phyloP scores from a whole-genome alignment of 2,113 vertebrate genomes.

The Pyrgilauda ruficollis region DNA sequence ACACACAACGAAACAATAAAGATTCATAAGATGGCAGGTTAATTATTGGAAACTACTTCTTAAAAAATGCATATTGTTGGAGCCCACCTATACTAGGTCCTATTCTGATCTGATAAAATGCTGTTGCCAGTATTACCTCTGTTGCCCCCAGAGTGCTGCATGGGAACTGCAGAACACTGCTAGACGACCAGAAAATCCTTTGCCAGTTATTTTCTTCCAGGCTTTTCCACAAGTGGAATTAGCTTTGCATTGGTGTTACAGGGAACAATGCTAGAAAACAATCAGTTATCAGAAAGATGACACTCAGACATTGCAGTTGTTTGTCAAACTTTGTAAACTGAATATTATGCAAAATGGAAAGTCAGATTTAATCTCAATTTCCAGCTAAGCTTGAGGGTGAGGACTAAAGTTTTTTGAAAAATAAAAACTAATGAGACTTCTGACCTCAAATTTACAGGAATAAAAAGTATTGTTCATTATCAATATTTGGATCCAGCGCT shows the following conservation, averaged over 20 bases:
- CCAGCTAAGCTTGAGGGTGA: accelerated
- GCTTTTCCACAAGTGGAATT: not conserved
- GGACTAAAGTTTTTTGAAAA: too few species aligned
- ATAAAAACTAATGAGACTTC: not conserved
- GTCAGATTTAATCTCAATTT: not conserved
- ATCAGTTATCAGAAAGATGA: not conserved
- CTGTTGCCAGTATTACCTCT: not conserved
- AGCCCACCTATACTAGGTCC: not conserved
- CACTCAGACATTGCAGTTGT: not conserved
- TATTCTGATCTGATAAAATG: not conserved
- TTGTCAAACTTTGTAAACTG: not conserved
- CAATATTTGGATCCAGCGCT: not conserved
- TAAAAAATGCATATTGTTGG: not conserved
- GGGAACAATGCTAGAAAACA: not conserved
- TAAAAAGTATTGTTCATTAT: not conserved
- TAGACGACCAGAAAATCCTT: not conserved
- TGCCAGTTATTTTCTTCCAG: not conserved
- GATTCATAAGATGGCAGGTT: not conserved
- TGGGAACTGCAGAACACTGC: not conserved
- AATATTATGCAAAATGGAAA: not conserved
- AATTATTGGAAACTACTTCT: not conserved
- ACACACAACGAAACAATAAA: not conserved
- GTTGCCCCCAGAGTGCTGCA: not conserved
- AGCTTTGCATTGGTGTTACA: accelerated
- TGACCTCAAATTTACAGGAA: not conserved